phyloP scores from a whole-genome alignment of 2,888 invertebrate genomes.

The Alviniconcha strummeri region DNA sequence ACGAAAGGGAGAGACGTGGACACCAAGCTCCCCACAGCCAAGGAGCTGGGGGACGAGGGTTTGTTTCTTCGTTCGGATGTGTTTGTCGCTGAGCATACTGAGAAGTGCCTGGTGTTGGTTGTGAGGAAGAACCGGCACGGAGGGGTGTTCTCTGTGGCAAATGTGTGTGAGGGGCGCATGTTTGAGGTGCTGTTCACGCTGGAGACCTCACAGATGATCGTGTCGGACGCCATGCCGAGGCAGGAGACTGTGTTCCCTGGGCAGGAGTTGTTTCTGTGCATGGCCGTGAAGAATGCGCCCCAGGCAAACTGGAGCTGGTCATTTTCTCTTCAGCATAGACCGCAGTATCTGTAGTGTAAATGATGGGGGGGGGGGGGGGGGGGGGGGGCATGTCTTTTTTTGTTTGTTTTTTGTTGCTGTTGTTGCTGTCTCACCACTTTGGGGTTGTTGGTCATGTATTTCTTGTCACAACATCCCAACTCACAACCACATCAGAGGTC shows the following conservation, averaged over 20 bases:
- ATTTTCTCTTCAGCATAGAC: conserved; percentile 5
- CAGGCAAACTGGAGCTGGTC: conserved; percentile 28
- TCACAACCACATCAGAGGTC: too few relatives aligned
- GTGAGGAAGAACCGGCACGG: conserved; percentile 43
- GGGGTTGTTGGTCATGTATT: too few relatives aligned
- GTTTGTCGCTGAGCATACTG: conserved; percentile 19
- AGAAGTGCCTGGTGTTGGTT: conserved; percentile 44
- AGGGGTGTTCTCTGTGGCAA: conserved; percentile 43
- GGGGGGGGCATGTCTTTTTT: too few relatives aligned
- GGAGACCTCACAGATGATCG: conserved; percentile 16
- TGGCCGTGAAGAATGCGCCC: conserved; percentile 23
- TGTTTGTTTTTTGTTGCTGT: too few relatives aligned
- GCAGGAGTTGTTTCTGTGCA: conserved; percentile 28
- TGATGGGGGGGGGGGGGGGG: too few relatives aligned
- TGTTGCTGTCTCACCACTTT: too few relatives aligned
- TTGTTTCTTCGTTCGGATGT: conserved; percentile 23
- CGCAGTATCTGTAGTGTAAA: not conserved
- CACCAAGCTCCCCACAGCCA: not conserved
- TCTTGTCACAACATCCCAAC: too few relatives aligned
- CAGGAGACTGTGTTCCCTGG: conserved; percentile 27
- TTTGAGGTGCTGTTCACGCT: conserved; percentile 18
- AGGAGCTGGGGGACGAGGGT: conserved; percentile 9
- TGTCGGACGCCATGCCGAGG: conserved; percentile 19
- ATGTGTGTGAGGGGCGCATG: conserved; percentile 38
- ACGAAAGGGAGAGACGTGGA: not conserved